These are phyloP conservation scores for Pelochelys cantorii DNA, from an alignment of 2,797 vertebrate species.

Conservation along the genomic window DNA sequence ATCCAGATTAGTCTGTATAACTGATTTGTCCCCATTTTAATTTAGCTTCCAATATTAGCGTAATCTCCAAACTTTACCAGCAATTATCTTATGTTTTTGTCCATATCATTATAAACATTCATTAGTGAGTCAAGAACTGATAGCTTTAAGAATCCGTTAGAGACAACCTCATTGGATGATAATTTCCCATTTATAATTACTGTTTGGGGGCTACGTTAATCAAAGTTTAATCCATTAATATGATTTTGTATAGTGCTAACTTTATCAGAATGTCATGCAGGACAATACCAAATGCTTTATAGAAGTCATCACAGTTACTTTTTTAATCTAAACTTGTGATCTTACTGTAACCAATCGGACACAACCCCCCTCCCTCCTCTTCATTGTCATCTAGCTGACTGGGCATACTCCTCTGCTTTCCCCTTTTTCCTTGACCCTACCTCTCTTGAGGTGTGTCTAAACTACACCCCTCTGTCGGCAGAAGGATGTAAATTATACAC, in stretches of 20 bases:
- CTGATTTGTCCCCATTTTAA: not conserved
- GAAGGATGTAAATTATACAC: no score
- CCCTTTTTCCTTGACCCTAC: no score
- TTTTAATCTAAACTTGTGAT: slow-evolving; percentile 38
- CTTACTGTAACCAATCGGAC: not conserved
- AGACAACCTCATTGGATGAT: slow-evolving; percentile 7
- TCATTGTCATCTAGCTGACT: no score
- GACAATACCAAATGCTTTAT: not conserved
- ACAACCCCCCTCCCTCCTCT: no score
- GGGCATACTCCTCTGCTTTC: no score
- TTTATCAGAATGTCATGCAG: slow-evolving; percentile 15
- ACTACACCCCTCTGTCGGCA: no score
- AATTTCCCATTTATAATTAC: not conserved
- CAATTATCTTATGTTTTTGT: not conserved
- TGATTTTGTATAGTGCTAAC: not conserved
- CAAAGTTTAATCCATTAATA: not conserved
- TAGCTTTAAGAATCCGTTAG: not conserved
- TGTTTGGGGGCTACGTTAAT: not conserved
- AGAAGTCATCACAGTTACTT: slow-evolving; percentile 24
- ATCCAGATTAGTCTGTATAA: not conserved
- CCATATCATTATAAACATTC: not conserved
- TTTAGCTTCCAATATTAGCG: not conserved
- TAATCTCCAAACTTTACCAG: not conserved
- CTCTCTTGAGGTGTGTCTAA: no score
- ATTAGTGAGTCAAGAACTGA: not conserved